These are phyloP conservation scores for Aspiorhynchus laticeps DNA, from an alignment of 2,113 vertebrate genomes.

Conservation along the genomic window DNA sequence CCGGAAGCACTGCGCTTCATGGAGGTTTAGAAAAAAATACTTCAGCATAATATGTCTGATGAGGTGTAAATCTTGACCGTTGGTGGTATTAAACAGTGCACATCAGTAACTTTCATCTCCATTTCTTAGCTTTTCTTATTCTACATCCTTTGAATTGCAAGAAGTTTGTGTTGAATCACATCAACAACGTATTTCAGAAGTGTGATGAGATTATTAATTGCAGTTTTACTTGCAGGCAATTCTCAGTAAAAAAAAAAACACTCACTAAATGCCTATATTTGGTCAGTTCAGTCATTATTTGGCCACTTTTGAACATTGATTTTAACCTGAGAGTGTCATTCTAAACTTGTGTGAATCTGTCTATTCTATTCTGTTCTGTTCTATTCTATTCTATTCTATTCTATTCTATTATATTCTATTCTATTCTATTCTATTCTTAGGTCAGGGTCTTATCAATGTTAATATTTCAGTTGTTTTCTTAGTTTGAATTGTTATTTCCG, in stretches of 20 bases:
- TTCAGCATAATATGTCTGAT: background rate
- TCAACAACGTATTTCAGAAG: background rate
- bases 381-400: background rate
- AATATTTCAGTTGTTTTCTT: background rate
- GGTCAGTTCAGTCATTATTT: background rate
- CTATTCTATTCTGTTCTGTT: background rate
- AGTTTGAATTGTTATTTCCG: too few relatives aligned
- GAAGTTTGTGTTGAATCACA: background rate
- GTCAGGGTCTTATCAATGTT: background rate
- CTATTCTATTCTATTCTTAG: background rate
- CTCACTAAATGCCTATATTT: background rate
- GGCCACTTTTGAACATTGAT: background rate
- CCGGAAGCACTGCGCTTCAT: constrained; percentile 20
- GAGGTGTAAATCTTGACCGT: background rate
- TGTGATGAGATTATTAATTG: background rate
- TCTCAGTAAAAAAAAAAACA: background rate
- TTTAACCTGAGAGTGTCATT: background rate
- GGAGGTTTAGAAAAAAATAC: background rate
- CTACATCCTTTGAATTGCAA: background rate
- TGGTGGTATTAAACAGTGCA: background rate
- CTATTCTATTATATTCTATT: background rate
- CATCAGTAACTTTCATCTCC: background rate
- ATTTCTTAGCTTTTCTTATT: background rate
- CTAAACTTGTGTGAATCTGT: too few relatives aligned
- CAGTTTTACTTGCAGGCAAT: background rate